phyloP scores from a whole-genome alignment of 2,113 vertebrate genomes.

The Erinaceus europaeus region DNA sequence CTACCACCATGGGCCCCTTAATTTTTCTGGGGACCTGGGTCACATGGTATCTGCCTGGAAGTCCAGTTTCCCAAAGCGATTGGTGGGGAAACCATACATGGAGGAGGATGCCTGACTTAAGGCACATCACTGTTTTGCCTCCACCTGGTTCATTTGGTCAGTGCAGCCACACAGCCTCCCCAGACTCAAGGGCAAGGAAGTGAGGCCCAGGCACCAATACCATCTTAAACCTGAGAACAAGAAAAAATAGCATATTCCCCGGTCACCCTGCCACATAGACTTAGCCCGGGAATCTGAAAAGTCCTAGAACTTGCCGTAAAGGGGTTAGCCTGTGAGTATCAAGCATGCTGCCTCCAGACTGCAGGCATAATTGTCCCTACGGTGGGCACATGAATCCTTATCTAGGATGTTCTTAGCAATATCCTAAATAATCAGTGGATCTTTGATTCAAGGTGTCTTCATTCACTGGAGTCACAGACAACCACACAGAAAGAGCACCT shows the following conservation, averaged over 20 bases:
- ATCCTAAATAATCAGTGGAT: background rate
- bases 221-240: fast-evolving
- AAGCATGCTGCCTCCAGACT: fast-evolving
- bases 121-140: too few species aligned
- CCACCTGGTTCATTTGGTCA: background rate
- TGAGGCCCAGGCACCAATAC: too few species aligned
- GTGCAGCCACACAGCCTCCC: background rate
- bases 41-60: background rate
- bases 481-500: background rate
- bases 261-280: too few species aligned
- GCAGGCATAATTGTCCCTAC: fast-evolving
- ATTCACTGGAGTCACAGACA: fast-evolving
- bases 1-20: too few species aligned
- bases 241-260: too few species aligned
- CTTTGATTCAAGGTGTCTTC: background rate
- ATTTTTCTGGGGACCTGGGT: background rate
- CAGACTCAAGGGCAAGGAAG: background rate
- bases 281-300: background rate
- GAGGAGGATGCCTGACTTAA: background rate
- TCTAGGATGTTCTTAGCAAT: background rate
- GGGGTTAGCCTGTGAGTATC: background rate
- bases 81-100: too few species aligned
- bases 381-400: background rate
- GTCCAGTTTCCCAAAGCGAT: background rate
- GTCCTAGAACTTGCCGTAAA: fast-evolving